Conservation (phyloP, 2,113 vertebrate genomes). For the Periophthalmodon schlosseri region DNA sequence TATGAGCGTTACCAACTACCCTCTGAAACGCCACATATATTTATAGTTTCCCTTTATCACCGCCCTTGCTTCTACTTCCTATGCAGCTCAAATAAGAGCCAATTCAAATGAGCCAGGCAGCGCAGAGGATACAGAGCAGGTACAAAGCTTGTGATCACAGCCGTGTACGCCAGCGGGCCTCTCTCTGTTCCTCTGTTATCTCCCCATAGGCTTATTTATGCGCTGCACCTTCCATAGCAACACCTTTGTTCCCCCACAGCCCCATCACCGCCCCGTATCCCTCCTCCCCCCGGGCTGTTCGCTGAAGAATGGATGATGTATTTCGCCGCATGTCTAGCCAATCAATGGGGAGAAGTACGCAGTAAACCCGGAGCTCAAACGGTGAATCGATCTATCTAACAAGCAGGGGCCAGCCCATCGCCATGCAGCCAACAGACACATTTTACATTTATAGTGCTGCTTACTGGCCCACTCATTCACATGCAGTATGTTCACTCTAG, state of each 20-base stretch:
- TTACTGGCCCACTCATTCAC: neutral
- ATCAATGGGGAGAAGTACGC: conserved; percentile 9
- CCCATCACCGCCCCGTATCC: neutral
- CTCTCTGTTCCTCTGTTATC: conserved; percentile 9
- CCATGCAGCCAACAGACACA: neutral
- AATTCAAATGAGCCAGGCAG: conserved; percentile 14
- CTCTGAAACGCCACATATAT: neutral
- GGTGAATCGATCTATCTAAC: conserved; percentile 25
- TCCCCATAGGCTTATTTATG: conserved; percentile 25
- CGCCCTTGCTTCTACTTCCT: neutral
- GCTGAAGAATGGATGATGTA: conserved; percentile 9
- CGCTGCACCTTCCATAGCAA: conserved; percentile 27
- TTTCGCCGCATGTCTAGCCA: conserved; percentile 15
- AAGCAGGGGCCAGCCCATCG: conserved; percentile 10
- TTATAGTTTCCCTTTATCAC: conserved; percentile 5
- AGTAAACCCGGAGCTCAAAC: conserved; percentile 23
- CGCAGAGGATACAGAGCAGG: conserved; percentile 15
- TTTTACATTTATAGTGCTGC: conserved; percentile 1
- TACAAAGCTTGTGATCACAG: conserved; percentile 25
- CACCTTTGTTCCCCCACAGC: conserved; percentile 12
- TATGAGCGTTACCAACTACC: no score
- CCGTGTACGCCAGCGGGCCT: conserved; percentile 15
- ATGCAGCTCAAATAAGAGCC: neutral
- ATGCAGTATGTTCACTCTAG: neutral
- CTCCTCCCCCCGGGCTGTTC: conserved; percentile 3